Evolutionary conservation across 2,113 vertebrate species (phyloP).

Genomic region (Caretta caretta): DNA sequence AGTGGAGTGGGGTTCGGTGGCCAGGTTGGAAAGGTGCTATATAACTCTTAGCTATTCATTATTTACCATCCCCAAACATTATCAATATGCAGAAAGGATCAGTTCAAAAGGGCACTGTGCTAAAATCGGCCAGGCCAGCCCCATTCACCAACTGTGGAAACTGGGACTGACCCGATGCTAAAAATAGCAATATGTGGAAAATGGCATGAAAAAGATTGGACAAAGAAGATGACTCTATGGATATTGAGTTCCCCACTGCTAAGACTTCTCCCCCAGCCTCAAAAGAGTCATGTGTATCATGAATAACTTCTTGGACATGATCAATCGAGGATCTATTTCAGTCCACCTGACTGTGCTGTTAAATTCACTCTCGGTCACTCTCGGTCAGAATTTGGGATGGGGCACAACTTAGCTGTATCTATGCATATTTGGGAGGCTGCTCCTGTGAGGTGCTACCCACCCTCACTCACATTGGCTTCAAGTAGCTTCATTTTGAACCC

Average conservation of each 20-base stretch:
- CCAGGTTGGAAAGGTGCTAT: background rate
- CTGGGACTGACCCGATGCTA: background rate
- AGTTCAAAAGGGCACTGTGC: background rate
- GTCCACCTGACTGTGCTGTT: background rate
- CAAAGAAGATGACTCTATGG: background rate
- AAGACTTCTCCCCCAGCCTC: background rate
- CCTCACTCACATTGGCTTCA: rapidly evolving
- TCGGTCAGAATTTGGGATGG: background rate
- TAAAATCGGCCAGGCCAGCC: background rate
- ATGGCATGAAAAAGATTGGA: background rate
- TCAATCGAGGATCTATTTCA: background rate
- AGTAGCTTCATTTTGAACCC: too few relatives aligned
- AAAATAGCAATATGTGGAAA: rapidly evolving
- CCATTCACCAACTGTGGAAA: background rate
- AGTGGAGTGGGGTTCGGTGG: background rate
- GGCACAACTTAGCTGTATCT: background rate
- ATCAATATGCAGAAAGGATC: background rate
- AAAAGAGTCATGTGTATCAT: background rate
- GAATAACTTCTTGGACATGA: background rate
- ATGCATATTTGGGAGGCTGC: background rate
- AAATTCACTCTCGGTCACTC: background rate
- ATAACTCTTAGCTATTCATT: background rate
- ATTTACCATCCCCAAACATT: background rate
- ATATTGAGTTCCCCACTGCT: background rate
- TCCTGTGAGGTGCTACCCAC: background rate